Evolutionary conservation across 2,113 vertebrate species (phyloP), one percentile per base, ranked within the genome.

Genomic region (Elephantulus edwardii): DNA sequence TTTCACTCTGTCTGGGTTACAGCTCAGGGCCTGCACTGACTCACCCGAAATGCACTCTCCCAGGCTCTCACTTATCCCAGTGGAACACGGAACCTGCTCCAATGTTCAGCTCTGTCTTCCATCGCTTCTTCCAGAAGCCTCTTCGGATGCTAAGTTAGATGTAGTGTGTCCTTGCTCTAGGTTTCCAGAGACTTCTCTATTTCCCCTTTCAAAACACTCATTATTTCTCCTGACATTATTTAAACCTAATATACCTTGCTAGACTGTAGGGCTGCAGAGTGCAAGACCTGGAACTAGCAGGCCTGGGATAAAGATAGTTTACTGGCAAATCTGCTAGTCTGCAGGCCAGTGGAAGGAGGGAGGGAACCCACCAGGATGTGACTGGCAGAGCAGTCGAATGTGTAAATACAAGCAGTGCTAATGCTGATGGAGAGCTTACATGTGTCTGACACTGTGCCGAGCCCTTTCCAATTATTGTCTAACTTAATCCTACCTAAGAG

Each of bases 381-480:
- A 70, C 30, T 64, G 35, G 11, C 16, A 0, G 74, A 50, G 44
- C 56, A 76, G 90, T 6, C 0, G 2, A 16, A 46, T 78, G 22
- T 71, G 46, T 50, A 81, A 84, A 82, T 11, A 14, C 6, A 52
- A 76, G 28, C n/a, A n/a, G n/a, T n/a, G 48, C 38, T 48, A 35
- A 78, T 0, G 30, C 64, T 90, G 66, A 92, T 1, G 7, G 83
- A 92, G 64, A 83, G 74, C 13, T 28, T 62, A 44, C 54, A 35
- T 12, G 76, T 48, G 58, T 77, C 86, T 79, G 76, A 81, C 5
- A 3, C 66, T 82, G 6, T 24, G 58, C 76, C 84, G 81, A 87
- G 77, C 68, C 60, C 87, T 89, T 95, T 81, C 81, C 77, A 84
- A 79, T 66, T 46, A 70, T 9, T 71, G 62, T 70, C 77, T 91